Evolutionary conservation across 2,888 invertebrate genomes (phyloP).

Genomic region (Ethmia dodecea): DNA sequence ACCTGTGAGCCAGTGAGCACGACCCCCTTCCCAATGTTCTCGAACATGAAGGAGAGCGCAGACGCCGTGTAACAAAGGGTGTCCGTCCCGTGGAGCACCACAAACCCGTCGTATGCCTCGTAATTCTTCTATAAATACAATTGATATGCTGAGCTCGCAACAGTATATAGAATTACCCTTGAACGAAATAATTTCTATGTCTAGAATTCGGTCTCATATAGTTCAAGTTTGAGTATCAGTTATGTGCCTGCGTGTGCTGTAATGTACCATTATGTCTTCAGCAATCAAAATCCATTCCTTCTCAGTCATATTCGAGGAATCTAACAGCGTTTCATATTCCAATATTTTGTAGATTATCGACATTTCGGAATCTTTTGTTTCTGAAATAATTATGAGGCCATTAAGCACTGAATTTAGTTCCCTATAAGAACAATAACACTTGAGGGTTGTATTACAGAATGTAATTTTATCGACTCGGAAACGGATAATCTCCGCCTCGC

Average conservation of each 20-base stretch:
- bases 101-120: conserved; percentile 92
- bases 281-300: conserved; percentile 91
- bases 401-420: too few species aligned
- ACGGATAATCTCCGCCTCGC: too few species aligned
- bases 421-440: too few species aligned
- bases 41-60: conserved; percentile 97
- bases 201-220: too few species aligned
- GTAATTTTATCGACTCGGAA: too few species aligned
- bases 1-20: conserved; percentile 95
- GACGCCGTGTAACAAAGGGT: conserved; percentile 97
- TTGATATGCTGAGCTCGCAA: too few species aligned
- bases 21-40: conserved; percentile 95
- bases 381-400: conserved; percentile 12
- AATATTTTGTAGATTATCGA: conserved; percentile 83
- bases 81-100: conserved; percentile 97
- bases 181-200: too few species aligned
- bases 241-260: too few species aligned
- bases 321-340: conserved; percentile 89
- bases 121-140: too few species aligned
- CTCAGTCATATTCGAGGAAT: conserved; percentile 92
- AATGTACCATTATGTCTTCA: conserved; percentile 82
- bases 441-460: too few species aligned
- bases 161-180: too few species aligned
- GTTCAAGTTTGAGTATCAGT: too few species aligned
- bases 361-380: conserved; percentile 36